These are phyloP conservation scores for Microplitis deprimator DNA, from an alignment of 2,888 invertebrate genomes.

Conservation along the genomic window DNA sequence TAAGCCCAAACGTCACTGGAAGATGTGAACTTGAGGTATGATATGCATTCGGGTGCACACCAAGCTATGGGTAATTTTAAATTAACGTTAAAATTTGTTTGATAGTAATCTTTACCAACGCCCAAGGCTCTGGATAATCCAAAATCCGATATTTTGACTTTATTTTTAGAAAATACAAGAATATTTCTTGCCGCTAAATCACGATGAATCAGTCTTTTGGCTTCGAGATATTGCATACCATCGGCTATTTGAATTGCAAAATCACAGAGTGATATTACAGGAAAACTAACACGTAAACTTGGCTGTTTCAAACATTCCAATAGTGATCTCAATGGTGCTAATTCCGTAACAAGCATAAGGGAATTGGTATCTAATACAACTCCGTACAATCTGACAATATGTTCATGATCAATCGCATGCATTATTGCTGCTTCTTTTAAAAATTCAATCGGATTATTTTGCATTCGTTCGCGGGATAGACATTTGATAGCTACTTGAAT, in stretches of 20 bases:
- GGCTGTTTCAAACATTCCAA: slow-evolving; percentile 97
- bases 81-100: slow-evolving; percentile 97
- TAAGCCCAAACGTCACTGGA: slow-evolving; percentile 99
- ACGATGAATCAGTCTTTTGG: slow-evolving; percentile 95
- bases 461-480: slow-evolving; percentile 93
- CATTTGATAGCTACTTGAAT: slow-evolving; percentile 98
- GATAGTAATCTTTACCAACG: slow-evolving; percentile 98
- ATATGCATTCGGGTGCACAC: slow-evolving; percentile 99
- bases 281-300: slow-evolving; percentile 90
- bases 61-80: slow-evolving; percentile 98
- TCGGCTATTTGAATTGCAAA: slow-evolving; percentile 97
- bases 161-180: slow-evolving; percentile 95
- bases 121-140: slow-evolving; percentile 95
- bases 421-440: slow-evolving; percentile 98
- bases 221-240: slow-evolving; percentile 98
- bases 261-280: slow-evolving; percentile 92
- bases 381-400: slow-evolving; percentile 97
- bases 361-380: slow-evolving; percentile 95
- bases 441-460: slow-evolving; percentile 96
- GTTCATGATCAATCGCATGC: slow-evolving; percentile 97
- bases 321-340: slow-evolving; percentile 94
- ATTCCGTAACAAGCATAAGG: slow-evolving; percentile 87
- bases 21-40: slow-evolving; percentile 95
- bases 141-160: slow-evolving; percentile 98
- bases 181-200: slow-evolving; percentile 98